Percentiles rank a stretch among this genome's conserved stretches.
phyloP scores from a whole-genome alignment of 2,888 invertebrate genomes.

The Serripes groenlandicus region DNA sequence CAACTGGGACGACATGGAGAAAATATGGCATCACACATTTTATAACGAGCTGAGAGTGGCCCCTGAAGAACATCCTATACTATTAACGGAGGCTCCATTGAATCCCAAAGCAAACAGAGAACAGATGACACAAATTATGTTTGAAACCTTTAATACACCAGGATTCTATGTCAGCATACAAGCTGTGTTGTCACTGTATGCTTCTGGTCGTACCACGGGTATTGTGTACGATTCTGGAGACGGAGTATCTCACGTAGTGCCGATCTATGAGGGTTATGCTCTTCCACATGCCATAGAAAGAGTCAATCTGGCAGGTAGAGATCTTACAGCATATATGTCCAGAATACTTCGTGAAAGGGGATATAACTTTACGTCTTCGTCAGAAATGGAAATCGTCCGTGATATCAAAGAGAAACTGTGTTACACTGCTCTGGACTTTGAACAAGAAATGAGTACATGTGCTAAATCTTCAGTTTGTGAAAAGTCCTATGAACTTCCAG shows the following conservation, averaged over 20 bases:
- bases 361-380: neutral
- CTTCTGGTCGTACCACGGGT: constrained; percentile 97
- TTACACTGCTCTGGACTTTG: constrained; percentile 93
- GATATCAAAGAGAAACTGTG: constrained; percentile 88
- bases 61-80: constrained; percentile 97
- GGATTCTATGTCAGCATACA: constrained; percentile 97
- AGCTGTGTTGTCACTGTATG: constrained; percentile 96
- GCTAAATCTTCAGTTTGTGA: constrained; percentile 91
- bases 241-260: constrained; percentile 96
- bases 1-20: constrained; percentile 85
- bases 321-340: constrained; percentile 88
- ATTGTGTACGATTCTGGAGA: constrained; percentile 96
- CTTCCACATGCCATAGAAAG: constrained; percentile 81
- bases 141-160: constrained; percentile 92
- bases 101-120: constrained; percentile 98
- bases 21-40: constrained; percentile 84
- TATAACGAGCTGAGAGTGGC: constrained; percentile 92
- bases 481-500: constrained; percentile 83
- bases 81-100: constrained; percentile 92
- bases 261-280: constrained; percentile 89
- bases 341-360: constrained; percentile 69
- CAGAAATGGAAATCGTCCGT: constrained; percentile 92
- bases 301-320: constrained; percentile 47
- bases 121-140: constrained; percentile 91
- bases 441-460: constrained; percentile 17